phyloP scores from a whole-genome alignment of 2,888 invertebrate species.

The Cataglyphis livida region DNA sequence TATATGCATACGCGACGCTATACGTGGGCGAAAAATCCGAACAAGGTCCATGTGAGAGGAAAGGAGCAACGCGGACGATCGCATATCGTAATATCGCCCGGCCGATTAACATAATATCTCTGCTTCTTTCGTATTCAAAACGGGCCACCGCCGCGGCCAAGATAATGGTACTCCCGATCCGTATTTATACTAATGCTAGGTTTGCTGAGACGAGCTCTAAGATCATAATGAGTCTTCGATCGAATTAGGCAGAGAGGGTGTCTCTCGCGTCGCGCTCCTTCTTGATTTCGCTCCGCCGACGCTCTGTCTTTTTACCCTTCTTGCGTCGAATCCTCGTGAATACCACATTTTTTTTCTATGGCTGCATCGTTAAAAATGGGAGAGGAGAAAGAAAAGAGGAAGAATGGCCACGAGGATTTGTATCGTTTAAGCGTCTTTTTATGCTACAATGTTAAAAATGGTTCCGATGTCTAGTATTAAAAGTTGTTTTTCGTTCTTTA shows the following conservation, averaged over 20 bases:
- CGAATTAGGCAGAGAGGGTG: conserved; percentile 80
- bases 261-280: conserved; percentile 65
- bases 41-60: conserved; percentile 62
- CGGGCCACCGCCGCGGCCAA: conserved; percentile 73
- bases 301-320: conserved; percentile 29
- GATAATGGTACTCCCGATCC: conserved; percentile 83
- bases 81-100: conserved; percentile 78
- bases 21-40: conserved; percentile 72
- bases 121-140: conserved; percentile 83
- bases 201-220: conserved; percentile 78
- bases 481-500: conserved; percentile 34
- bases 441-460: conserved; percentile 62
- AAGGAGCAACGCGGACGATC: conserved; percentile 65
- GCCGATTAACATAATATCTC: conserved; percentile 83
- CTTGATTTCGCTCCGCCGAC: conserved; percentile 36
- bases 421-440: conserved; percentile 40
- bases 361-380: conserved; percentile 58
- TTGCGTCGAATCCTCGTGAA: conserved; percentile 49
- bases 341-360: conserved; percentile 58
- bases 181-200: conserved; percentile 84
- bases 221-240: conserved; percentile 83
- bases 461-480: conserved; percentile 60
- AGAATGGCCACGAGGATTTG: conserved; percentile 45
- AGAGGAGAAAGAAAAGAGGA: conserved; percentile 39
- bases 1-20: conserved; percentile 49